Percentiles rank a stretch among this genome's conserved stretches.
Evolutionary conservation across 2,797 vertebrate genomes (phyloP).

Genomic region (Tarsius wallacei): DNA sequence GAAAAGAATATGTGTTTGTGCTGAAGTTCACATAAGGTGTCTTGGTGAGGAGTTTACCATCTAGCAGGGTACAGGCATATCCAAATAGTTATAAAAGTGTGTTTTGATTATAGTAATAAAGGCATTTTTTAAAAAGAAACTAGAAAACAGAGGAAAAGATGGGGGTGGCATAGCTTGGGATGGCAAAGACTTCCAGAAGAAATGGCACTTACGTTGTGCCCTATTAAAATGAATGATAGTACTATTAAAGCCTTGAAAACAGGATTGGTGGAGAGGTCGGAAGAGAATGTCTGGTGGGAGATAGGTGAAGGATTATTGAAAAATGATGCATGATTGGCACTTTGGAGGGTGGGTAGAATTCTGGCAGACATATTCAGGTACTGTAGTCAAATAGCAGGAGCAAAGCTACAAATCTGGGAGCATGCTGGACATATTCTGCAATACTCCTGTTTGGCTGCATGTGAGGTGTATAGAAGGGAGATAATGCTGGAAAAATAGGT

Average conservation of each 20-base stretch:
- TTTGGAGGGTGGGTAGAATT: slow-evolving; percentile 24
- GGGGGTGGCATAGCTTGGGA: neutral
- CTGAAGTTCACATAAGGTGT: neutral
- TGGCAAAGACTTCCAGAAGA: neutral
- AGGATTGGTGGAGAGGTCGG: neutral
- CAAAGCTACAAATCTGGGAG: neutral
- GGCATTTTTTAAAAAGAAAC: neutral
- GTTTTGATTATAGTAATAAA: neutral
- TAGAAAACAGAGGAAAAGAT: neutral
- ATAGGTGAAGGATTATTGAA: neutral
- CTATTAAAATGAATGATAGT: neutral
- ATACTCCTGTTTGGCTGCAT: neutral
- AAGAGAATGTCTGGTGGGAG: neutral
- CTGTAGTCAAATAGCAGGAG: neutral
- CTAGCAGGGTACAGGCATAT: neutral
- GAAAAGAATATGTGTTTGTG: neutral
- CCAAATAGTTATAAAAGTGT: slow-evolving; percentile 22
- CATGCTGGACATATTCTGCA: neutral
- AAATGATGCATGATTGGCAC: neutral
- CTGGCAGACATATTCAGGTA: neutral
- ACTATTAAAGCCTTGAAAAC: neutral
- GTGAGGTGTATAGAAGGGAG: neutral
- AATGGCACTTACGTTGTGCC: neutral
- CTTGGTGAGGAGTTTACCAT: neutral
- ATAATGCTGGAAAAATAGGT: slow-evolving; percentile 17